These are phyloP conservation scores for Megalonaias nervosa DNA, from an alignment of 1,140 invertebrate genomes.

Conservation along the genomic window DNA sequence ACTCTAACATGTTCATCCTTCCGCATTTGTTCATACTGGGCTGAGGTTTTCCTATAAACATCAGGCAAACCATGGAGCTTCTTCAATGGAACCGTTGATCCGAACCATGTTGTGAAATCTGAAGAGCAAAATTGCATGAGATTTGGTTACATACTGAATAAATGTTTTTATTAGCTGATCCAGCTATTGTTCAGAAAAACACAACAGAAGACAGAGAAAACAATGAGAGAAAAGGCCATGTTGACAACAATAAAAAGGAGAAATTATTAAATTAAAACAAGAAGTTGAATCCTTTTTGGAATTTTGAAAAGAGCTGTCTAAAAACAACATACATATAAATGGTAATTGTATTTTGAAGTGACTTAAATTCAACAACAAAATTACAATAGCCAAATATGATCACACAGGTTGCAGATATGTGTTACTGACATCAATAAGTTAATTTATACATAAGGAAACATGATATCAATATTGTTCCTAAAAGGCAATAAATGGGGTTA, in stretches of 20 bases:
- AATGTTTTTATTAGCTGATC: background rate
- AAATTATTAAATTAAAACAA: conserved; percentile 3
- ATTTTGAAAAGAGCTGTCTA: too few relatives aligned
- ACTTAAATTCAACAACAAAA: too few relatives aligned
- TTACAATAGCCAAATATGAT: too few relatives aligned
- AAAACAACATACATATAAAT: too few relatives aligned
- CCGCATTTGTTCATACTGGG: conserved; percentile 52
- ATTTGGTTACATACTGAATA: background rate
- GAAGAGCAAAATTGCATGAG: conserved; percentile 11
- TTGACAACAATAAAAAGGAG: background rate
- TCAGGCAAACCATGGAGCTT: conserved; percentile 58
- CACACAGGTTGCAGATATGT: too few relatives aligned
- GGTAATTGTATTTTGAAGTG: too few relatives aligned
- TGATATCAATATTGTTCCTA: too few relatives aligned
- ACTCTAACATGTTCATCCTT: conserved; percentile 37
- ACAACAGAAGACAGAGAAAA: background rate
- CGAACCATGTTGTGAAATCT: conserved; percentile 69
- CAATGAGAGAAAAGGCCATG: background rate
- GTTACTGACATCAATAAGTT: too few relatives aligned
- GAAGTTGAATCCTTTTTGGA: background rate
- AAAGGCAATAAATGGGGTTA: too few relatives aligned
- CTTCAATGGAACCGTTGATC: conserved; percentile 62
- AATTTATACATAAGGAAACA: too few relatives aligned
- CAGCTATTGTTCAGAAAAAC: background rate
- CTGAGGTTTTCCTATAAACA: conserved; percentile 61